phyloP scores from a whole-genome alignment of 2,888 invertebrate genomes.

The Euproctis similis region DNA sequence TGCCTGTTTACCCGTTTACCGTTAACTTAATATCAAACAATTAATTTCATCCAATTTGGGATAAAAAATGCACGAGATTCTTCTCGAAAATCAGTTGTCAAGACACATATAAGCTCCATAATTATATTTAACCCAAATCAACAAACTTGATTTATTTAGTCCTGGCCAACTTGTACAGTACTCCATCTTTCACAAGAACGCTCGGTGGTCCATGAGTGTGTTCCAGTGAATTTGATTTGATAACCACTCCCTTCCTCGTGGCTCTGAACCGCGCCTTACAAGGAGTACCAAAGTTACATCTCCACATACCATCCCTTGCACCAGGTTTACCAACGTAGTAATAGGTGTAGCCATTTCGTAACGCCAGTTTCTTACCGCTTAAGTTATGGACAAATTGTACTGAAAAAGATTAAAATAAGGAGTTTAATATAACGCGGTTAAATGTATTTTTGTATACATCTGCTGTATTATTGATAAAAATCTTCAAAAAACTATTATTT shows the following conservation, averaged over 20 bases:
- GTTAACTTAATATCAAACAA: no score
- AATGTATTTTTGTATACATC: no score
- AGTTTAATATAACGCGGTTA: no score
- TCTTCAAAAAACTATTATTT: no score
- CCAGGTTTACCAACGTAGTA: conserved; percentile 1
- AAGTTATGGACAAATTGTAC: neutral
- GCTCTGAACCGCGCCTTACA: conserved; percentile 8
- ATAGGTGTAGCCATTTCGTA: conserved; percentile 4
- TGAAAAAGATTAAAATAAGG: neutral
- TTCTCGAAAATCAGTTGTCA: no score
- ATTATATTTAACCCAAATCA: neutral
- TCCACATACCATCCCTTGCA: conserved; percentile 1
- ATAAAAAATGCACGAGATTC: no score
- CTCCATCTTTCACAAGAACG: conserved; percentile 8
- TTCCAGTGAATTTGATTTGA: neutral
- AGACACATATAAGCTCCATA: no score
- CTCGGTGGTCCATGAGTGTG: conserved; percentile 5
- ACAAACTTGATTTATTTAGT: neutral
- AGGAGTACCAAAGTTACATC: conserved; percentile 6
- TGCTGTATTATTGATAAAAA: no score
- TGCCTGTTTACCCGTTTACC: no score
- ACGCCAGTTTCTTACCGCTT: conserved; percentile 2
- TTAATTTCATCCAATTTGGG: no score
- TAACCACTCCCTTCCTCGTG: neutral
- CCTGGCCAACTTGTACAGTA: conserved; percentile 32